A percentile compares a stretch with the other conserved stretches of the same genome.
Evolutionary conservation across 2,888 invertebrate species (phyloP).

Genomic region (Diaprepes abbreviatus): DNA sequence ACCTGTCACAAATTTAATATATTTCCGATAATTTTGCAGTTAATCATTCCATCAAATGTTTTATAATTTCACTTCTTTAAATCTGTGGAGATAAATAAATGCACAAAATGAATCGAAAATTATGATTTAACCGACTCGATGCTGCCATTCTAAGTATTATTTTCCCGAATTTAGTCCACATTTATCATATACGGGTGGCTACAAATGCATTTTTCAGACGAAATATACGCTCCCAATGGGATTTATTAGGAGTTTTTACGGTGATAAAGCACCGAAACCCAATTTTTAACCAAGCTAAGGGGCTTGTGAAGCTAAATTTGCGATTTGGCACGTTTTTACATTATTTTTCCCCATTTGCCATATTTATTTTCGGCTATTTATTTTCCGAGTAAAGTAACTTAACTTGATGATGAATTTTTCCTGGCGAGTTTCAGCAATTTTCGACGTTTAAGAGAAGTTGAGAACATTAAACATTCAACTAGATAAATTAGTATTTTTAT

Average conservation of each 20-base stretch:
- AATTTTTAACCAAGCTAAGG: conserved; percentile 25
- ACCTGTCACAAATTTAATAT: too few relatives aligned
- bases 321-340: conserved; percentile 42
- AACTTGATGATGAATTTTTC: not conserved
- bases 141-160: conserved; percentile 29
- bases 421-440: not conserved
- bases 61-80: not conserved
- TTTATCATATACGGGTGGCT: conserved; percentile 34
- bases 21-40: too few relatives aligned
- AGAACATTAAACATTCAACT: not conserved
- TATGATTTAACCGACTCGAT: conserved; percentile 10
- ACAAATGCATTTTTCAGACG: conserved; percentile 40
- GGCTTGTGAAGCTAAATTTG: not conserved
- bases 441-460: not conserved
- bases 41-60: too few relatives aligned
- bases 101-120: conserved; percentile 5
- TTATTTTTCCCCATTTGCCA: conserved; percentile 34
- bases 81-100: not conserved
- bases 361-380: conserved; percentile 36
- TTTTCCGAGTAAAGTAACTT: conserved; percentile 12
- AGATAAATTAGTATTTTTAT: not conserved
- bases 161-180: conserved; percentile 25
- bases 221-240: conserved; percentile 37
- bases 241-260: conserved; percentile 40
- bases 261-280: conserved; percentile 11